These are phyloP conservation scores for Nanorana parkeri DNA, from an alignment of 2,113 vertebrate species.

Conservation along the genomic window DNA sequence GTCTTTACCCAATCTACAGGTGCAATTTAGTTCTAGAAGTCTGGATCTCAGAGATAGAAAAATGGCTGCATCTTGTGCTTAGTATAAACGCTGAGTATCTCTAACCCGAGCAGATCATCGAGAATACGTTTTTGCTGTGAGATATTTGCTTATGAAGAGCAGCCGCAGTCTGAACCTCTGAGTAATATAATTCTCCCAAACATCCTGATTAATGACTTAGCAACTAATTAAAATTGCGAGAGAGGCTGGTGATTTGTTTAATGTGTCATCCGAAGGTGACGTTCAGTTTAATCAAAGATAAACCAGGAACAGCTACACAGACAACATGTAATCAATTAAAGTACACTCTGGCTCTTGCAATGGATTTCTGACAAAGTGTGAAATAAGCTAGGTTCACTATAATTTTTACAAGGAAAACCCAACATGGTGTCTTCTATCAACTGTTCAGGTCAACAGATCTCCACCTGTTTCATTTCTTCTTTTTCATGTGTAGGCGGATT, in stretches of 20 bases:
- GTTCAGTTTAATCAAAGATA: slow-evolving; percentile 57
- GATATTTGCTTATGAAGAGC: slow-evolving; percentile 3
- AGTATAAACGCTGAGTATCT: not conserved
- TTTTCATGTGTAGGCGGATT: no score
- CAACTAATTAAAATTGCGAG: slow-evolving; percentile 64
- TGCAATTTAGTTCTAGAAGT: no score
- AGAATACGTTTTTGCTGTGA: not conserved
- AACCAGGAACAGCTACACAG: slow-evolving; percentile 49
- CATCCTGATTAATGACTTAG: slow-evolving; percentile 65
- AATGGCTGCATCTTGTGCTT: not conserved
- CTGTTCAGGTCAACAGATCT: not conserved
- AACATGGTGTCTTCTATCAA: not conserved
- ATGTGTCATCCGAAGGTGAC: slow-evolving; percentile 57
- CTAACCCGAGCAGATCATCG: not conserved
- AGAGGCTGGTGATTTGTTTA: slow-evolving; percentile 63
- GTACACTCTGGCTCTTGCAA: not conserved
- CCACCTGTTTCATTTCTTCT: no score
- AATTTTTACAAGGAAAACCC: not conserved
- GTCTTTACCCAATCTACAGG: no score
- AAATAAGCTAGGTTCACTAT: not conserved
- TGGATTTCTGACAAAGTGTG: slow-evolving; percentile 14
- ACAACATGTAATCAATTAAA: slow-evolving; percentile 48
- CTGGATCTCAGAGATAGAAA: not conserved
- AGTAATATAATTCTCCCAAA: slow-evolving; percentile 43
- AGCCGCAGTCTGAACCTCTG: slow-evolving; percentile 21